Evolutionary conservation across 2,797 vertebrate species (phyloP), one percentile per base, ranked within the genome.

Genomic region (Enteromius mattozi): DNA sequence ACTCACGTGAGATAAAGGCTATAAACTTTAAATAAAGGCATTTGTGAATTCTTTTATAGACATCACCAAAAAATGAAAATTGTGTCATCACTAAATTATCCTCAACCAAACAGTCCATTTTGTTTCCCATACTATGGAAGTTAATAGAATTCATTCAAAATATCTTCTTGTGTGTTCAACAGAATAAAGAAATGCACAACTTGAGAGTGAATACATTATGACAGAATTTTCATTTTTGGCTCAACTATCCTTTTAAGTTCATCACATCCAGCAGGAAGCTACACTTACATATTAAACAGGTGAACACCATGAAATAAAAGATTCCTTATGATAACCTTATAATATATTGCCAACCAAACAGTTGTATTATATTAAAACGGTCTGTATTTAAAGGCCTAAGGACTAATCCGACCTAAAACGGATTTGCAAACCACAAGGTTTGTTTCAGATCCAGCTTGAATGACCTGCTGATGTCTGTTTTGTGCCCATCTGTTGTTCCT

Each of bases 401-500:
- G 35, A 77, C n/a, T 77, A 59, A 83, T 83, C 74, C 14, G 16
- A 59, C 35, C 74, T 33, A 65, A 65, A 78, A 80, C 21, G 8
- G 47, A 59, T 83, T 69, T 78, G 75, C 49, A 78, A 70, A 78
- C 35, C 37, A 10, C 54, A 63, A 47, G 69, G 37, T 59, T 68
- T 83, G 82, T 70, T 78, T 83, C 51, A 69, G 63, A 69, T 77
- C 24, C 51, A 59, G 63, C 35, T 59, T 59, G 49, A 59, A 69
- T 83, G 24, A 56, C 47, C 49, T 33, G 61, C 65, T 69, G 63
- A 77, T 42, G 33, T 77, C 33, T 19, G 74, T 68, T 78, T 83
- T 69, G 63, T 83, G 74, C 63, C 63, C 74, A 77, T 77, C 74
- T 83, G 74, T 78, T 81, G 54, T 74, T 74, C 12, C 54, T 35